A percentile compares a stretch with the other conserved stretches of the same genome.
phyloP scores from a whole-genome alignment of 2,113 vertebrate genomes.

The Heterocephalus glaber region DNA sequence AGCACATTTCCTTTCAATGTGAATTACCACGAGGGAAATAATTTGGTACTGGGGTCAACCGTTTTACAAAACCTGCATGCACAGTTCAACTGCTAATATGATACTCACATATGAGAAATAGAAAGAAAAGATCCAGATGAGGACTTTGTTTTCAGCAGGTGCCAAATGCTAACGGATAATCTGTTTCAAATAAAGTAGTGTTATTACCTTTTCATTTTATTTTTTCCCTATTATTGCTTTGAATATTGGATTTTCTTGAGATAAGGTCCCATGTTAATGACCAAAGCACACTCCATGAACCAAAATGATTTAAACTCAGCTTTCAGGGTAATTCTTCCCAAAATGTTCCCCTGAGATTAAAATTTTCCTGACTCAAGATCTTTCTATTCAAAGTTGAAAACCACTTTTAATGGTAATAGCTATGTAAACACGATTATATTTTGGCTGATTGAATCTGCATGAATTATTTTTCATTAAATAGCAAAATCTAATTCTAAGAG shows the following conservation, averaged over 20 bases:
- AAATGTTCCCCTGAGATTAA: constrained; percentile 42
- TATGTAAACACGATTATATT: constrained; percentile 67
- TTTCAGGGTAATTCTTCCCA: constrained; percentile 32
- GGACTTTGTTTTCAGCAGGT: neutral
- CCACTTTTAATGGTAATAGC: constrained; percentile 59
- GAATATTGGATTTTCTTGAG: constrained; percentile 59
- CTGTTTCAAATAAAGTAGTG: neutral
- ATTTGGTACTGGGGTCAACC: neutral
- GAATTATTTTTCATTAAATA: constrained; percentile 75
- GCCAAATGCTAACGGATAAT: constrained; percentile 34
- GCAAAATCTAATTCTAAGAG: constrained; percentile 67
- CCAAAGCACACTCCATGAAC: constrained; percentile 58
- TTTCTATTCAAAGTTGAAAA: constrained; percentile 57
- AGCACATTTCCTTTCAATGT: neutral
- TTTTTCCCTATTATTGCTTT: constrained; percentile 36
- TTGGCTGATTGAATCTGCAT: constrained; percentile 63
- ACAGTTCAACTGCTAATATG: neutral
- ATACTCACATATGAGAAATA: neutral
- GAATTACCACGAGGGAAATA: neutral
- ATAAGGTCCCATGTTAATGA: constrained; percentile 46
- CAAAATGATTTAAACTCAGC: constrained; percentile 59
- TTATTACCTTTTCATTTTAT: constrained; percentile 55
- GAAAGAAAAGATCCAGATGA: constrained; percentile 17
- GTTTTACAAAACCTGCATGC: constrained; percentile 14
- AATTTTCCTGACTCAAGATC: constrained; percentile 64